phyloP scores from a whole-genome alignment of 2,888 invertebrate genomes.

The Parthenolecanium corni region DNA sequence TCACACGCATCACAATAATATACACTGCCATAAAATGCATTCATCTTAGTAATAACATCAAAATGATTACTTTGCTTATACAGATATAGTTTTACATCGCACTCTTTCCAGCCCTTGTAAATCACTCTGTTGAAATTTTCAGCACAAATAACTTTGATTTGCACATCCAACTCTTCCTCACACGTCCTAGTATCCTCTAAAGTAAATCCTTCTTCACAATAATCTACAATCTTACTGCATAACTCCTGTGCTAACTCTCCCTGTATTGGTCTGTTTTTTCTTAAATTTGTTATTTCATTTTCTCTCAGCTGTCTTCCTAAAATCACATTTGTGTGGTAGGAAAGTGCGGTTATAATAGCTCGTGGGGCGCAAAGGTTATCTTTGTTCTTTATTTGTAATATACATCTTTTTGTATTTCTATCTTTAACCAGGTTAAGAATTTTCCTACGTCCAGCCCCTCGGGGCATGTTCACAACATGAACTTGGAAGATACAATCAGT shows the following conservation, averaged over 20 bases:
- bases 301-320: background rate
- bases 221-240: constrained; percentile 12
- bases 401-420: constrained; percentile 13
- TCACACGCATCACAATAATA: constrained; percentile 24
- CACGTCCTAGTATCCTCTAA: constrained; percentile 17
- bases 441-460: background rate
- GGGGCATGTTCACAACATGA: background rate
- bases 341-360: background rate
- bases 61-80: constrained; percentile 20
- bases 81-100: constrained; percentile 7
- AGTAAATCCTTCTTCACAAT: constrained; percentile 24
- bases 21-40: background rate
- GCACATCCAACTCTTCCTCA: constrained; percentile 9
- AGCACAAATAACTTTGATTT: constrained; percentile 23
- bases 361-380: constrained; percentile 14
- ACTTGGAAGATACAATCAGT: constrained; percentile 10
- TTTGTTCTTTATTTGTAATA: constrained; percentile 12
- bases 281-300: constrained; percentile 2
- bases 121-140: constrained; percentile 22
- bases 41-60: constrained; percentile 17
- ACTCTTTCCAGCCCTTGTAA: constrained; percentile 10
- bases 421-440: constrained; percentile 9
- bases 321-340: constrained; percentile 7
- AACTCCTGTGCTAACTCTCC: constrained; percentile 1
- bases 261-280: constrained; percentile 18